Base-by-base conservation (phyloP, 1,140 invertebrate species). In the Bombus difficillimus region DNA sequence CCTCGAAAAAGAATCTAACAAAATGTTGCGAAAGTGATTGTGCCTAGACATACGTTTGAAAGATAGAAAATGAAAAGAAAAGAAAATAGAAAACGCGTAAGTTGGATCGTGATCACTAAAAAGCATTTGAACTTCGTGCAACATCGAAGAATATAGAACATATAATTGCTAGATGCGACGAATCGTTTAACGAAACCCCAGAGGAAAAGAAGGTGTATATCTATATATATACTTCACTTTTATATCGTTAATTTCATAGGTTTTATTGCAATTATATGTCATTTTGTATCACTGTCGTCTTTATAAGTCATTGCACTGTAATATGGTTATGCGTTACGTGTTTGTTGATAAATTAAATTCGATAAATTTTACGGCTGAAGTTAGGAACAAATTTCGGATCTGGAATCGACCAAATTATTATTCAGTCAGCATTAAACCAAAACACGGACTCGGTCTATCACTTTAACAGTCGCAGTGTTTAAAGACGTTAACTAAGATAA, bases 181-280 rank as follows among this genome's bases (percentile, higher is more conserved):
- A 73, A 71, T 68, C 68, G 81, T 80, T 59, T 18, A 78, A 69
- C 81, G 81, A 76, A 83, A 85, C 69, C 78, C 83, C 83, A 72
- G 5, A 79, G 53, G 1, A 53, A 37, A 22, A 37, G 37, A 74
- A 57, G 81, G 28, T 62, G 12, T 62, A 62, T 62, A 62, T 62
- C 25, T 62, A 62, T 62, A 62, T 88, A 88, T 88, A 86, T 74
- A 83, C 78, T 89, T 87, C 82, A 88, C 75, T 90, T 89, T 90
- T 90, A 82, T 89, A 90, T 90, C 59, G 69, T 89, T 90, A 28
- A 90, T 90, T 90, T 89, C 83, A 68, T 87, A 87, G 71, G 41
- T 62, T 84, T 90, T 87, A 80, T 89, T 81, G 43, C 34, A 37
- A 82, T 81, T 90, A 66, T 59, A 87, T 82, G 86, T 82, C 86